Percentiles rank a stretch among this genome's conserved stretches.
These are phyloP conservation scores for Pipistrellus kuhlii DNA, from an alignment of 2,797 vertebrate genomes.

Conservation along the genomic window DNA sequence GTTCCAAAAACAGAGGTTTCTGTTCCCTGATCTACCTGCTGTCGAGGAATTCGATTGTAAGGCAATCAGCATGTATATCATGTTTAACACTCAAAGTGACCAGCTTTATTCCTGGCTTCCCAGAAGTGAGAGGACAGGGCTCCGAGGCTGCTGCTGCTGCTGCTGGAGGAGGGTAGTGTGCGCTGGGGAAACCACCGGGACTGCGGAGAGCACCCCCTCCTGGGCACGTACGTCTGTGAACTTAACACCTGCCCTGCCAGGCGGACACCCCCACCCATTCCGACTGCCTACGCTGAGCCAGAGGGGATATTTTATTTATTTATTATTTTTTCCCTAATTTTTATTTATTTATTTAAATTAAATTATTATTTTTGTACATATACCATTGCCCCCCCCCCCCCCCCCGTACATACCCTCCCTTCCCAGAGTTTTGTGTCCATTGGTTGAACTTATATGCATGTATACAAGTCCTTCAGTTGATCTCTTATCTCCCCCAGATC, in stretches of 20 bases:
- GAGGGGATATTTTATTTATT: not conserved
- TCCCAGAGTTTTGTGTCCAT: too few species aligned
- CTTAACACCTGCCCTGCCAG: slow-evolving; percentile 34
- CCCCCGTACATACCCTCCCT: too few species aligned
- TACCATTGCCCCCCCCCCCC: too few species aligned
- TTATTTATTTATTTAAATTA: too few species aligned
- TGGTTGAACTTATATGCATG: too few species aligned
- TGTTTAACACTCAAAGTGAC: not conserved
- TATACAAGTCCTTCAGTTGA: too few species aligned
- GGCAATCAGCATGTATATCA: not conserved
- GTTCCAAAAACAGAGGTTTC: not conserved
- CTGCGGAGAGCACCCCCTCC: not conserved
- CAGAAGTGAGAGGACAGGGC: slow-evolving; percentile 13
- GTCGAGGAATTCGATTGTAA: not conserved
- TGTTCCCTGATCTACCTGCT: not conserved
- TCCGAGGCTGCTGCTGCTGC: not conserved
- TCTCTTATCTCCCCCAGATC: too few species aligned
- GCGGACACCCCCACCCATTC: slow-evolving; percentile 45
- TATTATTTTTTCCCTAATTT: too few species aligned
- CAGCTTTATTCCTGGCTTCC: not conserved
- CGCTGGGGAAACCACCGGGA: not conserved
- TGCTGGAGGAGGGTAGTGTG: not conserved
- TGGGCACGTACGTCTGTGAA: slow-evolving; percentile 48
- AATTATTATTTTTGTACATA: too few species aligned
- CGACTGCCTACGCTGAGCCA: not conserved